Evolutionary conservation across 2,797 vertebrate genomes (phyloP), one percentile per base, ranked within the genome.

Genomic region (Mormyrus proboscirostris): DNA sequence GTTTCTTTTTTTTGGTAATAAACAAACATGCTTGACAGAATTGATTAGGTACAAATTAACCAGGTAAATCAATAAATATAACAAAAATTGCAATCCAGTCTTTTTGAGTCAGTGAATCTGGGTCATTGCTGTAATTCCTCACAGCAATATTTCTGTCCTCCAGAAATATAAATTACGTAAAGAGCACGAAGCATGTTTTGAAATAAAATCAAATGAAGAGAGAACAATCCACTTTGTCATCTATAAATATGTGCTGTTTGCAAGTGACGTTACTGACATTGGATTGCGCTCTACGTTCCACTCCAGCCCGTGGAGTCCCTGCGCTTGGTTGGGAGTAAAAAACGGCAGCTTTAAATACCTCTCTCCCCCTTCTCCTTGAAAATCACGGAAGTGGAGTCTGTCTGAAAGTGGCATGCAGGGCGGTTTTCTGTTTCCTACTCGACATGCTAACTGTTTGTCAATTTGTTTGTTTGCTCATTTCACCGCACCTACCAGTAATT

Each of bases 41-140:
- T n/a, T 16, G 4, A 62, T 62, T 22, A n/a, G 8, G 7, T 16
- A 10, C 33, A 59, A 88, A 41, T 88, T 88, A 82, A 89, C 55
- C 41, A 38, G 3, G 65, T 12, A 41, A 88, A 44, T 41, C 38
- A 57, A 38, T 62, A 19, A 25, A 62, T 88, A 62, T 62, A 59
- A 47, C 29, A 62, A n/a, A 44, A 88, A 65, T 51, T 86, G 50
- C 4, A 86, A 12, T 55, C 87, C 33, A 25, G 57, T 41, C 33
- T 90, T 88, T 47, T 83, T 87, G 29, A 38, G 14, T 88, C 83
- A n/a, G 55, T 22, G 83, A 85, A 90, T 90, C 51, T 91, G 69
- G 88, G 87, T 73, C 91, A 90, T 29, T 83, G 57, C 76, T 50
- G 41, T 89, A 86, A 62, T 89, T 69, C 79, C 53, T 47, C 49